Evolutionary conservation across 2,888 invertebrate species (phyloP), one percentile per base, ranked within the genome.

Genomic region (Myopa tessellatipennis): DNA sequence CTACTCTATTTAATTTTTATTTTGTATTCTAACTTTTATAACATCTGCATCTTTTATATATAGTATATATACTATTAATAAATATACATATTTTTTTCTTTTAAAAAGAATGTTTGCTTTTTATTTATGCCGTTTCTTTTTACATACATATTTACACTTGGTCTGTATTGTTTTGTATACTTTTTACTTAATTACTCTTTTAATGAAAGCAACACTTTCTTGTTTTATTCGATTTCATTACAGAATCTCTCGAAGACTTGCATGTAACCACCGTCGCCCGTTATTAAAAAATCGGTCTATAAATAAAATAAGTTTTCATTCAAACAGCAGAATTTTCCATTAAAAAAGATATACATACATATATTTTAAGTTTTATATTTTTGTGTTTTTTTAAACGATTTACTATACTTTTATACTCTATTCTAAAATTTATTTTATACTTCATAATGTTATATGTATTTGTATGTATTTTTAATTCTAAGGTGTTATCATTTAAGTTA

Each of bases 171-270:
- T 16, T n/a, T 55, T 14, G 10, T n/a, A 6, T 55, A n/a, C 26
- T 26, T 55, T 55, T 1, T 45, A 45, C 3, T 45, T 45, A 45
- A 8, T 45, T 45, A 45, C 45, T 45, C 10, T 45, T 8, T 45
- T 45, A 45, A 45, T 10, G 10, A 6, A 55, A 55, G 16, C n/a
- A 14, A 55, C 3, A n/a, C 10, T 16, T n/a, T 55, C 3, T 55
- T 3, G 10, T 63, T 65, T 50, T 55, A 16, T 74, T 65, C 14
- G 8, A 14, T 69, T 69, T 74, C 60, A 68, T 77, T 77, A 63
- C 77, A 77, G 77, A 77, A 61, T 77, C 77, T 34, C 50, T 77
- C 40, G 69, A 74, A 38, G 74, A 74, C 55, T 34, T 68, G 16
- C 77, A 58, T n/a, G 4, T 73, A 50, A 16, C 68, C 58, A 38